Evolutionary conservation across 2,888 invertebrate species (phyloP).

Genomic region (Erpobdella octoculata): DNA sequence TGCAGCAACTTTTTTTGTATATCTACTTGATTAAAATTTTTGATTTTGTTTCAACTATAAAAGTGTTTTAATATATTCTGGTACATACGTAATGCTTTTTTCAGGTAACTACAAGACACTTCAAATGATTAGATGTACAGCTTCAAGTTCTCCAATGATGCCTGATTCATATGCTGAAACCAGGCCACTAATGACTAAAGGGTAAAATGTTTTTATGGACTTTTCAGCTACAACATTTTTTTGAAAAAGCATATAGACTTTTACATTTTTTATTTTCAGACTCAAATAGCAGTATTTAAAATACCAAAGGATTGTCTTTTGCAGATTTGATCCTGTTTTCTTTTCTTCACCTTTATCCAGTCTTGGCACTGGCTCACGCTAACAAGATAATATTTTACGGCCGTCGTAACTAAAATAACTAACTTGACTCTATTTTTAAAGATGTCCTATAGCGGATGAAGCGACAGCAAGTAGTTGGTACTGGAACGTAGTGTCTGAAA

Average conservation of each 20-base stretch:
- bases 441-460: constrained; percentile 26
- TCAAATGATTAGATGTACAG: constrained; percentile 27
- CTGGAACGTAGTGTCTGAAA: constrained; percentile 1
- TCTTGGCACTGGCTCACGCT: too few relatives aligned
- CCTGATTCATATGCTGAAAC: constrained; percentile 30
- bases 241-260: too few relatives aligned
- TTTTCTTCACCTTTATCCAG: too few relatives aligned
- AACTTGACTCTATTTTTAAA: not conserved
- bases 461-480: constrained; percentile 21
- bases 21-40: not conserved
- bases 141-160: constrained; percentile 30
- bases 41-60: not conserved
- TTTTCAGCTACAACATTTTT: not conserved
- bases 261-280: too few relatives aligned
- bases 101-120: constrained; percentile 29
- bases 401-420: not conserved
- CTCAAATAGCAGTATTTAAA: too few relatives aligned
- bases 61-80: not conserved
- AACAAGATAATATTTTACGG: too few relatives aligned
- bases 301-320: too few relatives aligned
- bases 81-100: not conserved
- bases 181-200: constrained; percentile 24
- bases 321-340: too few relatives aligned
- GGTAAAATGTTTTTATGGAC: constrained; percentile 12
- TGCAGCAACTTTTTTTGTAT: not conserved